Evolutionary conservation across 2,888 invertebrate species (phyloP).

Genomic region (Leptopterna dolabrata): DNA sequence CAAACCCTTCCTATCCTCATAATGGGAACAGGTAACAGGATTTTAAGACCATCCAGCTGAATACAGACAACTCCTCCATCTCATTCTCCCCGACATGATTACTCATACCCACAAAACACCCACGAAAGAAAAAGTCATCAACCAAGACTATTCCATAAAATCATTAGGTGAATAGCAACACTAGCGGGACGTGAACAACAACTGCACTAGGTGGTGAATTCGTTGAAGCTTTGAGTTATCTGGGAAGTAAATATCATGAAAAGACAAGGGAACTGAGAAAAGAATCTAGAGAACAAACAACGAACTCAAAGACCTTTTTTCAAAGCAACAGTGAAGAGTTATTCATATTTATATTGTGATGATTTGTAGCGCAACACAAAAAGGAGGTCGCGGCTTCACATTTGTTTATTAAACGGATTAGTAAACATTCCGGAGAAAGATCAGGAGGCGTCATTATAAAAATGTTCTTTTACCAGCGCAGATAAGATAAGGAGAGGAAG

Average conservation of each 20-base stretch:
- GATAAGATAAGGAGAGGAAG: neutral
- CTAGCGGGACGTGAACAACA: too few relatives aligned
- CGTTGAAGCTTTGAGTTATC: neutral
- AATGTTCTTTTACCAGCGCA: neutral
- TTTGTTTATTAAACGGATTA: neutral
- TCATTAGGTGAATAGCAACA: too few relatives aligned
- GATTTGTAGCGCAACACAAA: neutral
- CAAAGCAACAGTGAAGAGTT: neutral
- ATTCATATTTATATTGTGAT: neutral
- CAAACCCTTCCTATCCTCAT: neutral
- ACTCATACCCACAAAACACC: neutral
- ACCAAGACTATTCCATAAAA: too few relatives aligned
- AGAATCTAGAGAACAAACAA: neutral
- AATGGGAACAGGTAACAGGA: neutral
- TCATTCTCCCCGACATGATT: neutral
- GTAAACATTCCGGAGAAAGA: neutral
- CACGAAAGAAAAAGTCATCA: too few relatives aligned
- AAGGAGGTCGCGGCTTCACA: neutral
- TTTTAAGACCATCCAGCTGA: neutral
- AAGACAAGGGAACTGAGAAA: neutral
- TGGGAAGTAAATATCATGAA: neutral
- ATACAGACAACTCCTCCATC: neutral
- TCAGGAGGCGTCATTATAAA: conserved; percentile 1
- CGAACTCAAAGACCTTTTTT: neutral
- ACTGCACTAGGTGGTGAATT: neutral